A percentile compares a stretch with the other conserved stretches of the same genome.
These are phyloP conservation scores for Eristalinus aeneus DNA, from an alignment of 2,888 invertebrate genomes.

Conservation along the genomic window DNA sequence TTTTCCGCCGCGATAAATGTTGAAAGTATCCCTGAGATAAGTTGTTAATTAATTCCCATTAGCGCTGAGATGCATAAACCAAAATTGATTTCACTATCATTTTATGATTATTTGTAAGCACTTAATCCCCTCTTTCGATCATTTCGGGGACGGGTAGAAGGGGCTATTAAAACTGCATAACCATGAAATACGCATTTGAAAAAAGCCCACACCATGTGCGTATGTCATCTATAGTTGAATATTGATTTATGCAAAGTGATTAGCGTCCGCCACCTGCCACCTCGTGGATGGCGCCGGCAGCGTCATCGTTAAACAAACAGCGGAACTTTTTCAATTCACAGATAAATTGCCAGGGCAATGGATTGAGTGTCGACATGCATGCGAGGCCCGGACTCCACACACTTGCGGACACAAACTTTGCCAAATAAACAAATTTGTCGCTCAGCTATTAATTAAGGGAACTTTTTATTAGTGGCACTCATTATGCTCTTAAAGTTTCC, in stretches of 20 bases:
- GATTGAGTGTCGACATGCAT: not conserved
- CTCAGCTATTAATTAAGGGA: conserved; percentile 60
- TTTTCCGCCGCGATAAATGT: not conserved
- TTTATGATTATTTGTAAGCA: conserved; percentile 3
- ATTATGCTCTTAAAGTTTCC: conserved; percentile 63
- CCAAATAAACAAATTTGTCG: conserved; percentile 52
- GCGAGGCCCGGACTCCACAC: conserved; percentile 19
- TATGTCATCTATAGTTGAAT: conserved; percentile 1
- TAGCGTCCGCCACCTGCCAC: conserved; percentile 33
- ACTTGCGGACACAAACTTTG: conserved; percentile 47
- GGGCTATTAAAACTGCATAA: conserved; percentile 33
- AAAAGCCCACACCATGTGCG: not conserved
- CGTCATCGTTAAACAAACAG: conserved; percentile 15
- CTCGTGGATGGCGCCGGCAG: not conserved
- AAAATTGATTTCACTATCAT: conserved; percentile 10
- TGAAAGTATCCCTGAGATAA: conserved; percentile 14
- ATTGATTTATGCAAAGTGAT: conserved; percentile 38
- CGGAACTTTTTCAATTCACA: conserved; percentile 30
- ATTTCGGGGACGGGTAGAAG: not conserved
- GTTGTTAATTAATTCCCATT: conserved; percentile 1
- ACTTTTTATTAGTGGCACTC: conserved; percentile 58
- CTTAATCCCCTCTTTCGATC: conserved; percentile 11
- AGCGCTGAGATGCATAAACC: not conserved
- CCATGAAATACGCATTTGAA: conserved; percentile 38
- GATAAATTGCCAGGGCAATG: conserved; percentile 24